Evolutionary conservation across 2,113 vertebrate species (phyloP).

Genomic region (Nicator chloris): DNA sequence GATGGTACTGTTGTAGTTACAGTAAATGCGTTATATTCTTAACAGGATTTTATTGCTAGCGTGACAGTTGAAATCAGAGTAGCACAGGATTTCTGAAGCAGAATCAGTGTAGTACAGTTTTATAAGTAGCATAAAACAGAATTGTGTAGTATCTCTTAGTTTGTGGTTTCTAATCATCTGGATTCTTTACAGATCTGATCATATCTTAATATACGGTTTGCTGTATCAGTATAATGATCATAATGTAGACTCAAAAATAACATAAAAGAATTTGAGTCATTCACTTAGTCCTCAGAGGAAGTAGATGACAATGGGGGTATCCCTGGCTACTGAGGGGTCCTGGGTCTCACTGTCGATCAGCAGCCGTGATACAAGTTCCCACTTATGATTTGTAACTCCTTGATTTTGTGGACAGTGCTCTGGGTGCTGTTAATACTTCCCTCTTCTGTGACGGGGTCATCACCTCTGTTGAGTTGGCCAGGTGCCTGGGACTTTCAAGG

Average conservation of each 20-base stretch:
- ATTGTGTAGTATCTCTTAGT: too few relatives aligned
- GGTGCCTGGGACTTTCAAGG: neutral
- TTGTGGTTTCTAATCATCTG: neutral
- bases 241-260: neutral
- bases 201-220: neutral
- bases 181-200: neutral
- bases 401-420: neutral
- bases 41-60: neutral
- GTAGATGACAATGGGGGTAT: accelerated
- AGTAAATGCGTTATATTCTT: neutral
- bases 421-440: neutral
- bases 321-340: neutral
- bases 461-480: neutral
- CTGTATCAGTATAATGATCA: neutral
- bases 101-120: neutral
- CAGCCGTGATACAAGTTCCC: neutral
- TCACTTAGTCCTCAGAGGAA: neutral
- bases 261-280: neutral
- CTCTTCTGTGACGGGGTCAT: neutral
- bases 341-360: neutral
- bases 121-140: neutral
- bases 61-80: neutral
- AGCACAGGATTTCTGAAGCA: neutral
- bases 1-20: neutral
- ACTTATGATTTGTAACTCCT: neutral